phyloP scores from a whole-genome alignment of 2,888 invertebrate species.

The Noctua fimbriata region DNA sequence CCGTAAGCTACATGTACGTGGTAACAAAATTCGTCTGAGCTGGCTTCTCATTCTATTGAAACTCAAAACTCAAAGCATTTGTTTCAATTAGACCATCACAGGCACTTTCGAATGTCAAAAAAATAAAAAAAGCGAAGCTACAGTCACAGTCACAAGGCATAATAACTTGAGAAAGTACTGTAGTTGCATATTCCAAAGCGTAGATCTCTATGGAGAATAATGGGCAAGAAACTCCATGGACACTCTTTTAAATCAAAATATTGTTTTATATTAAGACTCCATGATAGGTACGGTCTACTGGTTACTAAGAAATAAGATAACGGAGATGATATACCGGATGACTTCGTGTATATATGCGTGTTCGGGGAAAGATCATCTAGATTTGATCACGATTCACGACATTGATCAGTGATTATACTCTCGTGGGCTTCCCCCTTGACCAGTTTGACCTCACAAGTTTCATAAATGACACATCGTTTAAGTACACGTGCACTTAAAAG shows the following conservation, averaged over 20 bases:
- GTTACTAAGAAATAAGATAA: neutral
- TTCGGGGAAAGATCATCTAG: neutral
- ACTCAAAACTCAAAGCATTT: too few species aligned
- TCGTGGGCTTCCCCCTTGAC: slow-evolving; percentile 18
- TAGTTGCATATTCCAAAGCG: too few species aligned
- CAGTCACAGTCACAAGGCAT: too few species aligned
- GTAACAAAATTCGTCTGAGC: neutral
- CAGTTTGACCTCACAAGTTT: slow-evolving; percentile 15
- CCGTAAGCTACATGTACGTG: neutral
- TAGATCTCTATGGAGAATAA: too few species aligned
- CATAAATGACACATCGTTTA: slow-evolving; percentile 1
- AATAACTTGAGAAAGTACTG: too few species aligned
- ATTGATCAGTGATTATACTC: slow-evolving; percentile 10
- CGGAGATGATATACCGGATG: neutral
- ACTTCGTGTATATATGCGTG: neutral
- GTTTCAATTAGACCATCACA: too few species aligned
- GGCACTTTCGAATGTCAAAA: too few species aligned
- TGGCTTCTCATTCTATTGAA: neutral
- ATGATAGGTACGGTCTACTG: neutral
- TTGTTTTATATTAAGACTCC: neutral
- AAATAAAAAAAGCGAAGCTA: too few species aligned
- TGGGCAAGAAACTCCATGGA: too few species aligned
- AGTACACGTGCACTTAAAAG: slow-evolving; percentile 20
- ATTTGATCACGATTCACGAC: slow-evolving; percentile 16
- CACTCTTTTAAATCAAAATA: too few species aligned